phyloP scores from a whole-genome alignment of 1,140 invertebrate species.

The Scaptomyza graminum region DNA sequence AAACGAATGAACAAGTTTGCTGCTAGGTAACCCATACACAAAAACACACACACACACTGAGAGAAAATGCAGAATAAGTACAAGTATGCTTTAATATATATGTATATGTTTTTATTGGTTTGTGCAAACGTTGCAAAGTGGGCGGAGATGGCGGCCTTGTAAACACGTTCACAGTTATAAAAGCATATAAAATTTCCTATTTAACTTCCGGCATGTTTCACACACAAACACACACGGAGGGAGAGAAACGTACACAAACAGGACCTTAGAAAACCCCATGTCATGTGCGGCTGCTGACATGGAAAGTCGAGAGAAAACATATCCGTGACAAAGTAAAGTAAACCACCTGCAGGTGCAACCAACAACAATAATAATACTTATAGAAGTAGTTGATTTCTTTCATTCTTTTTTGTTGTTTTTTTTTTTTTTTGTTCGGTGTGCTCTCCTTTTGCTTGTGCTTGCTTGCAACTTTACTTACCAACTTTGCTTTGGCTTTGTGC shows the following conservation, averaged over 20 bases:
- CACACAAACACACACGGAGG: slow-evolving; percentile 34
- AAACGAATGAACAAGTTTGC: slow-evolving; percentile 59
- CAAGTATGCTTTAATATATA: not conserved
- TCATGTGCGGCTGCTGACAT: slow-evolving; percentile 51
- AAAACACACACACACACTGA: slow-evolving; percentile 3
- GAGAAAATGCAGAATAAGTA: slow-evolving; percentile 2
- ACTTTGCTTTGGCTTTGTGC: slow-evolving; percentile 46
- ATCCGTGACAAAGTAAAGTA: slow-evolving; percentile 82
- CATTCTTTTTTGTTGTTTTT: not conserved
- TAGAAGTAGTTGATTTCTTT: slow-evolving; percentile 60
- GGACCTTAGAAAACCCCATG: slow-evolving; percentile 9
- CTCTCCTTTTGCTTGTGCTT: slow-evolving; percentile 1
- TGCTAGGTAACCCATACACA: slow-evolving; percentile 53
- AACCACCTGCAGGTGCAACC: slow-evolving; percentile 75
- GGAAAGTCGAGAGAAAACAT: slow-evolving; percentile 78
- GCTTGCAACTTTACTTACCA: slow-evolving; percentile 58
- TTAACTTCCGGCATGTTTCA: slow-evolving; percentile 76
- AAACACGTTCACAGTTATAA: slow-evolving; percentile 78
- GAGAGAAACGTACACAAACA: not conserved
- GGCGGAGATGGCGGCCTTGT: slow-evolving; percentile 49
- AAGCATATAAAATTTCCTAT: slow-evolving; percentile 82
- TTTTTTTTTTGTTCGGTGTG: not conserved
- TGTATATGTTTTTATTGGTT: slow-evolving; percentile 26
- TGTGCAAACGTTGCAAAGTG: slow-evolving; percentile 15
- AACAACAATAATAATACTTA: slow-evolving; percentile 78